phyloP scores from a whole-genome alignment of 2,888 invertebrate species.

The Auanema sp. region DNA sequence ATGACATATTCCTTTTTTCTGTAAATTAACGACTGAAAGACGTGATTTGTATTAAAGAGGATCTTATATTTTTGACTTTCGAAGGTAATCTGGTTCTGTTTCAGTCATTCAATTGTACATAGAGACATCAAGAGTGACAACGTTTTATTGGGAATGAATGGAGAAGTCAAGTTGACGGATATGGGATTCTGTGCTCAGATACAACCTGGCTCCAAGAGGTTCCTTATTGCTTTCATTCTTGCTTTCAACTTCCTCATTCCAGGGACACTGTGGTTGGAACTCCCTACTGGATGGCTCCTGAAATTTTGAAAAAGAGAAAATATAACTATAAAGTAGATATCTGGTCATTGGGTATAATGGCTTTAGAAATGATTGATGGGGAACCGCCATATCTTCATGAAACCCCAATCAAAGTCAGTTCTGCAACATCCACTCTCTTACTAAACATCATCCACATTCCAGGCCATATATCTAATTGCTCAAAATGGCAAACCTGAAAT shows the following conservation, averaged over 20 bases:
- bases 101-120: slow-evolving; percentile 79
- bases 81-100: slow-evolving; percentile 16
- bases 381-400: slow-evolving; percentile 91
- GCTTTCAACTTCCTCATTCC: slow-evolving; percentile 12
- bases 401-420: slow-evolving; percentile 72
- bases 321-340: slow-evolving; percentile 74
- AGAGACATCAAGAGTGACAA: slow-evolving; percentile 97
- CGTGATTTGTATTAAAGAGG: neutral
- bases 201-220: slow-evolving; percentile 80
- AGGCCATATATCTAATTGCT: slow-evolving; percentile 86
- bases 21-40: neutral
- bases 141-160: slow-evolving; percentile 82
- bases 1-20: slow-evolving; percentile 1
- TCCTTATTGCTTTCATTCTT: neutral
- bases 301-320: slow-evolving; percentile 66
- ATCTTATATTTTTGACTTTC: slow-evolving; percentile 1
- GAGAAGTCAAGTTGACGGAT: slow-evolving; percentile 72
- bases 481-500: slow-evolving; percentile 91
- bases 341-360: slow-evolving; percentile 90
- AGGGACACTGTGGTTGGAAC: slow-evolving; percentile 62
- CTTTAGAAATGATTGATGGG: slow-evolving; percentile 94
- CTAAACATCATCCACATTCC: slow-evolving; percentile 1
- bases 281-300: slow-evolving; percentile 81
- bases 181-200: slow-evolving; percentile 98
- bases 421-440: neutral